These are phyloP conservation scores for Dascyllus trimaculatus DNA, from an alignment of 2,113 vertebrate genomes.

Conservation along the genomic window DNA sequence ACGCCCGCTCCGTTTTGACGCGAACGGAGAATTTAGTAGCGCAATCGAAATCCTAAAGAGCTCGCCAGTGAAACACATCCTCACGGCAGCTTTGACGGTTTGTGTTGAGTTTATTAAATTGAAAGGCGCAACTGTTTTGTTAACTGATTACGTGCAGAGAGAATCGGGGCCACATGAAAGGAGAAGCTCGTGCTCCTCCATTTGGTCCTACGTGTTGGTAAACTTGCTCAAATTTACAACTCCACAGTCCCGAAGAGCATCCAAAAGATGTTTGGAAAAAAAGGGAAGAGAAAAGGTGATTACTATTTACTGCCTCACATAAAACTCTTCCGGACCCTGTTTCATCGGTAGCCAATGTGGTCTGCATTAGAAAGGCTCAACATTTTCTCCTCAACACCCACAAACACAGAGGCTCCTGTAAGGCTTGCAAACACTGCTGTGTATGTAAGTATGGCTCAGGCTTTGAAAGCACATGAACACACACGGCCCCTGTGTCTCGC, in stretches of 20 bases:
- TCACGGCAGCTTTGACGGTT: conserved; percentile 41
- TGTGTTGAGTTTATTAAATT: conserved; percentile 54
- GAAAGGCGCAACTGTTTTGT: conserved; percentile 33
- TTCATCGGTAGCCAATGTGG: conserved; percentile 64
- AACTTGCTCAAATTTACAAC: conserved; percentile 62
- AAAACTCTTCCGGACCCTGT: conserved; percentile 55
- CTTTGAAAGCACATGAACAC: conserved; percentile 13
- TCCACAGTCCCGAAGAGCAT: conserved; percentile 41
- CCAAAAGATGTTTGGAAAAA: conserved; percentile 43
- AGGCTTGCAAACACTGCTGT: not conserved
- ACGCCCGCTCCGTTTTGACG: conserved; percentile 61
- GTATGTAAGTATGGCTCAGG: conserved; percentile 6
- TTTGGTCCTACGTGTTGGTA: conserved; percentile 61
- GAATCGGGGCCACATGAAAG: conserved; percentile 42
- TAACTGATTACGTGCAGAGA: conserved; percentile 37
- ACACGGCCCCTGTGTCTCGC: not conserved
- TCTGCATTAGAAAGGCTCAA: conserved; percentile 53
- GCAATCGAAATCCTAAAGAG: conserved; percentile 57
- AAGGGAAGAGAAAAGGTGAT: conserved; percentile 29
- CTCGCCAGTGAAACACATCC: conserved; percentile 46
- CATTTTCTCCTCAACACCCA: conserved; percentile 24
- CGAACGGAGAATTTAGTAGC: conserved; percentile 64
- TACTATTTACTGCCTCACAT: conserved; percentile 64
- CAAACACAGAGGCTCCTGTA: conserved; percentile 16
- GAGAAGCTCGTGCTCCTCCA: conserved; percentile 30